Evolutionary conservation across 1,140 invertebrate species (phyloP), one percentile per base, ranked within the genome.

Genomic region (Mya arenaria): DNA sequence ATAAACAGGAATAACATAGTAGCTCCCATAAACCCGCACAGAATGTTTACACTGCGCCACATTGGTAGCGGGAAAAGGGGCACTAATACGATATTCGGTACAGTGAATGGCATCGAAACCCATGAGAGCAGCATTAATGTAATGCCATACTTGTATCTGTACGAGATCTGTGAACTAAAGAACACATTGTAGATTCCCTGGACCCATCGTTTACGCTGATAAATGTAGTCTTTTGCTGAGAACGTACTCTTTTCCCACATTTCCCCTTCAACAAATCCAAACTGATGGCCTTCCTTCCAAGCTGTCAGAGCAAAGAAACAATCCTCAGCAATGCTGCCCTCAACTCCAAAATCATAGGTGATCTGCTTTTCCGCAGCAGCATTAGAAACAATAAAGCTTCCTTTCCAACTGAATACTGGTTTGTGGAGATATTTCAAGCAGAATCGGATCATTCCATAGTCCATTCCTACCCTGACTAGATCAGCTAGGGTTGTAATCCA

Each of bases 191-290:
- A 95, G 84, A 99, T 99, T 87, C 98, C 98, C 94, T 98, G 97
- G 62, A 99, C 94, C 98, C 98, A 99, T 37, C 98, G 95, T 92
- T 99, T 99, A 72, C 98, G 94, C 92, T 99, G 98, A 91, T 98
- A 97, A 52, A 99, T 94, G 90, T 99, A 98, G 92, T 99, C 98
- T 94, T 96, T 96, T 1, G 98, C 92, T 0, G 97, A 97, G 90
- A 99, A 99, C 8, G 98, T 98, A 23, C 97, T 98, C 90, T 99
- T 98, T 91, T 99, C 98, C 96, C 97, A 97, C 98, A 99, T 99
- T 93, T 99, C 98, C 25, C 98, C 90, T 25, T 92, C 90, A 63
- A 91, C 88, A 74, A 88, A 92, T 13, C 87, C 89, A 86, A 91
- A 91, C 41, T 81, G 87, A 89, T 96, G 97, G 0, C 90, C 90